Evolutionary conservation across 1,140 invertebrate genomes (phyloP), one percentile per base, ranked within the genome.

Genomic region (Panulirus ornatus): DNA sequence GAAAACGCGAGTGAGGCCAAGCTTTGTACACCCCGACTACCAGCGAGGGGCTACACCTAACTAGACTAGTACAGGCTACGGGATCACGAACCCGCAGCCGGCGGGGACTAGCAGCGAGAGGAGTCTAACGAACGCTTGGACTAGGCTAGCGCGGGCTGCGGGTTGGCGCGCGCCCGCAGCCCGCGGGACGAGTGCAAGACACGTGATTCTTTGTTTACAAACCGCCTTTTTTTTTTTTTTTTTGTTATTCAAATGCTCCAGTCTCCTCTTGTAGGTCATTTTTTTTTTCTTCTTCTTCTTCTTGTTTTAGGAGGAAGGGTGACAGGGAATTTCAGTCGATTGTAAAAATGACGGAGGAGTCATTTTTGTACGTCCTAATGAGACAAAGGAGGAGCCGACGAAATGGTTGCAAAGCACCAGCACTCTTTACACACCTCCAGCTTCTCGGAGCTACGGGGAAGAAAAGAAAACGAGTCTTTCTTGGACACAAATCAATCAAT

Each of bases 1-100:
- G 75, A 78, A n/a, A n/a, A 78, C 36, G 81, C 54, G 81, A 83
- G 81, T 83, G 81, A 83, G 81, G 81, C 81, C 58, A 83, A 83
- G 81, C 81, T 83, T 83, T 83, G 81, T 83, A 83, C 81, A 83
- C 81, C 81, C 81, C 22, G 51, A 40, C 38, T 40, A 58, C 58
- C 58, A 83, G 47, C 66, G 47, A 78, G 40, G 75, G 75, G 36
- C 75, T 78, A 78, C 75, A 78, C 75, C 75, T 78, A 78, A 40
- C 70, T 51, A 79, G n/a, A 22, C 51, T 63, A 58, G 54, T 44
- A 47, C n/a, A 83, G 30, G 40, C 81, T 83, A 66, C 38, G 34
- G 54, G 81, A 58, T 63, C 81, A 83, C 34, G n/a, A n/a, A 58
- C 58, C n/a, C 30, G n/a, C 58, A n/a, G 34, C 30, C 19, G 34